These are phyloP conservation scores for Otolemur garnettii DNA, from an alignment of 2,113 vertebrate species.

Conservation along the genomic window DNA sequence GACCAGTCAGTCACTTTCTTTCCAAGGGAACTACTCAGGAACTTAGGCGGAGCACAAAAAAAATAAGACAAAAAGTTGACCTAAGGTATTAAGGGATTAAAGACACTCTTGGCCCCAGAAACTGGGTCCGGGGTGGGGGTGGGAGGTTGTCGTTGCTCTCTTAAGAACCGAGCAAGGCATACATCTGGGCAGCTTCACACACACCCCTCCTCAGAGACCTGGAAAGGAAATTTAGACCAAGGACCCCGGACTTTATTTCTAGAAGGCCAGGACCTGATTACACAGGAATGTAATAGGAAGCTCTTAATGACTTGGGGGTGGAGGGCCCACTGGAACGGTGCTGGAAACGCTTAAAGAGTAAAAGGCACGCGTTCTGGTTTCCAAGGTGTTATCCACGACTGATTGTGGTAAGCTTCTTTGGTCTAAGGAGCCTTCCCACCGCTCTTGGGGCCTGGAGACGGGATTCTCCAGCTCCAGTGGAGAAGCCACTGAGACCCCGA, in stretches of 20 bases:
- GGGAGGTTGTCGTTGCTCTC: neutral
- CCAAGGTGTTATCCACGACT: too few relatives aligned
- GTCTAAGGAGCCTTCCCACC: neutral
- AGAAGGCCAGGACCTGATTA: neutral
- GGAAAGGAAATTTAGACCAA: neutral
- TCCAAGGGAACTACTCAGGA: neutral
- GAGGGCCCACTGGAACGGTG: neutral
- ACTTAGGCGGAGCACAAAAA: neutral
- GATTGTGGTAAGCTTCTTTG: neutral
- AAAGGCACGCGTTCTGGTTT: rapidly evolving
- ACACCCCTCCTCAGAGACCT: neutral
- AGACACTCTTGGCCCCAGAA: neutral
- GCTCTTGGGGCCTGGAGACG: rapidly evolving
- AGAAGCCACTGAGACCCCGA: neutral
- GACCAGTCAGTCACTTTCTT: neutral
- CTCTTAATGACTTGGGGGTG: neutral
- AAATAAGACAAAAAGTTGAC: neutral
- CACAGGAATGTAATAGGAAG: neutral
- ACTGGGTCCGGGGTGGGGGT: neutral
- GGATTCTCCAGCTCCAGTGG: neutral
- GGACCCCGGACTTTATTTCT: neutral
- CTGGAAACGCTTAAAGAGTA: neutral
- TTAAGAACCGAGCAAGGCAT: neutral
- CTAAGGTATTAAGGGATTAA: neutral
- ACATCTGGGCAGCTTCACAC: neutral